Evolutionary conservation across 2,113 vertebrate genomes (phyloP), one percentile per base, ranked within the genome.

Genomic region (Chamaetylas fuelleborni): DNA sequence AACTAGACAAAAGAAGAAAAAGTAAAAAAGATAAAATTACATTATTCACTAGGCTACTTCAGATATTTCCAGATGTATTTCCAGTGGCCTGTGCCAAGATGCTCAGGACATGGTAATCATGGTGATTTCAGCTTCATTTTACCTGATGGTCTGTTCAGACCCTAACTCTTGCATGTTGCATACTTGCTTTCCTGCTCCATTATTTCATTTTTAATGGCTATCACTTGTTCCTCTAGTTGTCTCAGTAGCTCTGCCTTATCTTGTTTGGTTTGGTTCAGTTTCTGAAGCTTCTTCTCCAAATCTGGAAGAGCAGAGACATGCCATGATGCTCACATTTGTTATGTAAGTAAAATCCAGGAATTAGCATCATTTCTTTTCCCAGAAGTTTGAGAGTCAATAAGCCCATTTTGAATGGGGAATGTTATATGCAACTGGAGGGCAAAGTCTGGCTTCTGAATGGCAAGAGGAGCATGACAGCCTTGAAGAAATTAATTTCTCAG

Each of bases 251-350:
- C 90, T 36, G 88, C 98, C 94, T 98, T 99, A 19, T 98, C 88
- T 83, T 98, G 95, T 91, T 98, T 98, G 28, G 70, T 96, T 95
- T 94, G 88, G 67, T 97, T 95, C 74, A 98, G 92, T 53, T 97
- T 86, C 84, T 97, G 92, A 86, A 99, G 98, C 92, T 93, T 98
- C 95, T 98, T 95, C 97, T 99, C 98, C 96, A 99, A 93, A 74
- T 98, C 99, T 99, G 96, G 91, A 98, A 98, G 79, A 89, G 69
- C 50, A 96, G 76, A 96, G 72, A 94, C 77, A 90, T 20, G 11
- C 81, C 81, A 47, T 20, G 38, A 88, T 81, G 45, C 19, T 72
- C 25, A 19, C n/a, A 53, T 51, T 83, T 78, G 18, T 43, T 71
- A 26, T 36, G 40, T 64, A 74, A 65, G 38, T 66, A 90, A 89